Conservation (phyloP, 2,888 invertebrate species). For the Agrochola lychnidis region DNA sequence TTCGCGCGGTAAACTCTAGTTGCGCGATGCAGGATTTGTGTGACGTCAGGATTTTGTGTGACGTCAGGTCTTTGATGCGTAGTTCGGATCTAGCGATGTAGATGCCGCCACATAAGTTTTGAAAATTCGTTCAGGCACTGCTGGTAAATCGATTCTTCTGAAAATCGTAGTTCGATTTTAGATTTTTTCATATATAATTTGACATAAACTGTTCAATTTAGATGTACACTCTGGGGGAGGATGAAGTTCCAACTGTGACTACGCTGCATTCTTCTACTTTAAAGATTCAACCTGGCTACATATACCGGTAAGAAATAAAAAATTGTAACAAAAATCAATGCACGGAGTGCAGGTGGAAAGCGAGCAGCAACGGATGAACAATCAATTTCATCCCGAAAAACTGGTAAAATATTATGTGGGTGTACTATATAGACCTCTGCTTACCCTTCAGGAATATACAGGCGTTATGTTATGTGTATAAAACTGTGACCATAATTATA, state of each 20-base stretch:
- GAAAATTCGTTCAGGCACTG: background rate
- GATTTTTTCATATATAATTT: background rate
- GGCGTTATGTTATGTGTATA: background rate
- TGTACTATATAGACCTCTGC: background rate
- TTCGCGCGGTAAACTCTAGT: too few species aligned
- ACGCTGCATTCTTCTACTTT: slow-evolving; percentile 92
- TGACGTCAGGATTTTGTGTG: too few species aligned
- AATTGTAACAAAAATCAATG: background rate
- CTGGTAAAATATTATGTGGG: background rate
- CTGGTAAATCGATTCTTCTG: background rate
- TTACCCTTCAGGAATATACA: background rate
- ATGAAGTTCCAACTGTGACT: slow-evolving; percentile 93
- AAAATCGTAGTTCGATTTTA: background rate
- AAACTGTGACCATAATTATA: background rate
- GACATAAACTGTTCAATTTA: slow-evolving; percentile 66
- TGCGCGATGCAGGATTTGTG: too few species aligned
- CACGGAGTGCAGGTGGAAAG: background rate
- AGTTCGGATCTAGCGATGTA: too few species aligned
- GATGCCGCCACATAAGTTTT: background rate
- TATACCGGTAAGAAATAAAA: slow-evolving; percentile 73
- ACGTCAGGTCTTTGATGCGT: too few species aligned
- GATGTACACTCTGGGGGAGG: slow-evolving; percentile 92
- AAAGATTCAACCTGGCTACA: slow-evolving; percentile 82
- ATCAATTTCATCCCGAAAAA: background rate
- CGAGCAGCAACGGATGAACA: background rate